Base-by-base conservation (phyloP, 2,113 vertebrate species). In the Rhinogobius similis region DNA sequence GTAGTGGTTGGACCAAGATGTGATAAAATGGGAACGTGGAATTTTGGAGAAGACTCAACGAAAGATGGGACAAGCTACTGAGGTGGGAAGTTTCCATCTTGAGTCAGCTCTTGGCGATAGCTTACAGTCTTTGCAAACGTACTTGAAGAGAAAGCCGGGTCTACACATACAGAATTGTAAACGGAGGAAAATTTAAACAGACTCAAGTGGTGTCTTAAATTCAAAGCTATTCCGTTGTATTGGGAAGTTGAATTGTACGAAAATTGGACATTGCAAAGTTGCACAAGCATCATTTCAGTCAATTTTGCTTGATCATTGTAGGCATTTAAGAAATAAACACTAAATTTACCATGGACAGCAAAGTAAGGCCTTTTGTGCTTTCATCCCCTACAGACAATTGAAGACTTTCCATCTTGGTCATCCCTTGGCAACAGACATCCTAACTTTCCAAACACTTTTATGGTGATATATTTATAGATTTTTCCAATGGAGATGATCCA, bases 1-100 rank as follows among this genome's bases (percentile, higher is more conserved):
- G 36, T 68, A 62, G 81, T n/a, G 23, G 64, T 61, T 84, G 72
- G 77, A 85, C 43, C 5, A 55, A 72, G 78, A 81, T 83, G 77
- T 84, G 71, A 70, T 23, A 65, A 70, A 74, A 79, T 76, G 77
- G 82, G 81, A 74, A 55, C 20, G 39, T 87, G 78, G 82, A 87
- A 87, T 78, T 71, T 72, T 85, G 82, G 85, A 81, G 72, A 77
- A 61, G 62, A 65, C 52, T 70, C 53, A n/a, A 67, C 63, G 46
- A 74, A 72, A 77, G 55, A 77, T 20, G 43, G 43, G 43, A 20
- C 43, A 18, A n/a, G 46, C 46, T 50, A 21, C 46, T 21, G 46
- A 7, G 8, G 21, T 18, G 43, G 16, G 43, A 18, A 29, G 55
- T 58, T 29, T 58, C 26, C 55, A 58, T 58, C 55, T 29, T 58